These are phyloP conservation scores for Heteropelma amictum DNA, from an alignment of 2,888 invertebrate species.

Conservation along the genomic window DNA sequence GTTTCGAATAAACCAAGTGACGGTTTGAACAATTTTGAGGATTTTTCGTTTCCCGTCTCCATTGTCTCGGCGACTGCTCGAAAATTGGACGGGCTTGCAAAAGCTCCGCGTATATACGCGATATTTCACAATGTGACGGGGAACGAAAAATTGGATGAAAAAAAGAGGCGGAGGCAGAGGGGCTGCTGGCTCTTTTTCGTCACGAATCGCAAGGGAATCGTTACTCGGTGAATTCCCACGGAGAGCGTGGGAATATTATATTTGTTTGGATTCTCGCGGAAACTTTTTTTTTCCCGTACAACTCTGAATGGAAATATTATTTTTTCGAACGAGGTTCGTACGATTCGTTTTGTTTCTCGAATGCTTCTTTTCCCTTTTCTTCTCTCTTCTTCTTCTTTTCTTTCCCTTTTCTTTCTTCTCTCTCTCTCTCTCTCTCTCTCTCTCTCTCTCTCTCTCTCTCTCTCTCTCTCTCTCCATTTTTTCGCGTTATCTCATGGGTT, in stretches of 20 bases:
- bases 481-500: not conserved
- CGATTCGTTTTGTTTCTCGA: not conserved
- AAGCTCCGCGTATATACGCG: too few species aligned
- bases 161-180: not conserved
- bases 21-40: too few species aligned
- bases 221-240: conserved; percentile 42
- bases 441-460: not conserved
- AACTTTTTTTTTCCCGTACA: not conserved
- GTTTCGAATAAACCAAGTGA: too few species aligned
- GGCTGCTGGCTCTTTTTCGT: not conserved
- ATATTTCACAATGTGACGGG: too few species aligned
- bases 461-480: not conserved
- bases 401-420: not conserved
- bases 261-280: conserved; percentile 23
- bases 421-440: not conserved
- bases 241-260: conserved; percentile 42
- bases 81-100: too few species aligned
- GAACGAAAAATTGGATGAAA: not conserved
- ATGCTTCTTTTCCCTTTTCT: not conserved
- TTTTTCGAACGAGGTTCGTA: not conserved
- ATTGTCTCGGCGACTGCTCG: too few species aligned
- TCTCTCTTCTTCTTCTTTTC: not conserved
- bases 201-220: conserved; percentile 26
- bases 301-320: not conserved
- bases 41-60: too few species aligned